phyloP scores from a whole-genome alignment of 2,888 invertebrate species.

The Torymus aiolomorphi region DNA sequence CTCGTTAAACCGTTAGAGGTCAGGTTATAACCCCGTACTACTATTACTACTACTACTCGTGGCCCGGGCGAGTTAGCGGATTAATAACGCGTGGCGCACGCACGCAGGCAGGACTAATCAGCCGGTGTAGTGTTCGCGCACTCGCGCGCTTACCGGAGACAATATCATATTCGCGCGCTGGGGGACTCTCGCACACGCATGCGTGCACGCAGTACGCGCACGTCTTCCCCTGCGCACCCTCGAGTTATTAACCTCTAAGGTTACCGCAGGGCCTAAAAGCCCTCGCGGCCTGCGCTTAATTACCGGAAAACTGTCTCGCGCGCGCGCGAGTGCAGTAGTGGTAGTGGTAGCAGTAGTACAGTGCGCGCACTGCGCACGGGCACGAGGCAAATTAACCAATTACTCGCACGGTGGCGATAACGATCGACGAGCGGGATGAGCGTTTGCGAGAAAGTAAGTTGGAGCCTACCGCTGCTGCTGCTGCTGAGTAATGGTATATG shows the following conservation, averaged over 20 bases:
- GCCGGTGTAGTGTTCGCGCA: conserved; percentile 69
- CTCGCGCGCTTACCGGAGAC: conserved; percentile 12
- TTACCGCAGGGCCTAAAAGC: conserved; percentile 63
- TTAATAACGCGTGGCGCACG: conserved; percentile 72
- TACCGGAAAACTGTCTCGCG: conserved; percentile 44
- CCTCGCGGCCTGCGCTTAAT: conserved; percentile 29
- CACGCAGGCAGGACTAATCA: conserved; percentile 61
- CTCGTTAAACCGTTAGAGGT: conserved; percentile 49
- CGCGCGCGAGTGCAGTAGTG: background rate
- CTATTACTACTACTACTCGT: no score
- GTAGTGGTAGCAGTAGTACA: no score
- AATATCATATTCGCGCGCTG: conserved; percentile 49
- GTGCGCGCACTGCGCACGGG: no score
- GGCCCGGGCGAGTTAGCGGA: conserved; percentile 66
- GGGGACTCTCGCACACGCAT: background rate
- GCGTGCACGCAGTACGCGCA: conserved; percentile 65
- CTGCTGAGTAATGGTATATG: no score
- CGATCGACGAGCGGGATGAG: conserved; percentile 9
- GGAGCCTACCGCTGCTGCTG: no score
- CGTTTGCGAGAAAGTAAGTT: no score
- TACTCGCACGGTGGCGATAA: conserved; percentile 12
- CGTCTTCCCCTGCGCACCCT: conserved; percentile 56
- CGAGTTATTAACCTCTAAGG: conserved; percentile 74
- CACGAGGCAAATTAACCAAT: conserved; percentile 24
- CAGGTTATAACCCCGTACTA: conserved; percentile 24